phyloP scores from a whole-genome alignment of 2,888 invertebrate genomes.

The Apodemia zela region DNA sequence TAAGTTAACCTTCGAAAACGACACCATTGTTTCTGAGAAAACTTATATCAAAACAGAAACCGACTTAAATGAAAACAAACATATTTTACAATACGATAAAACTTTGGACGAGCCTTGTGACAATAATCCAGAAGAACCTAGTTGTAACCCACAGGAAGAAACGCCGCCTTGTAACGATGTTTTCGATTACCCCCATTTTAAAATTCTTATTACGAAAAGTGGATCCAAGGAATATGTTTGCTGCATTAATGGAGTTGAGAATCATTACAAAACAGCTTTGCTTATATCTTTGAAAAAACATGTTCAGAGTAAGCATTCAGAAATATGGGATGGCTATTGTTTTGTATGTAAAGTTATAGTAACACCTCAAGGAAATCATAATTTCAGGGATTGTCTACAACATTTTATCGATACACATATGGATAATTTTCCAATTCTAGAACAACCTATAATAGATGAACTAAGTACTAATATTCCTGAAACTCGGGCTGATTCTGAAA shows the following conservation, averaged over 20 bases:
- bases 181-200: constrained; percentile 55
- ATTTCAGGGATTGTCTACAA: constrained; percentile 60
- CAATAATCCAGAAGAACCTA: background rate
- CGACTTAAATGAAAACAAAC: constrained; percentile 15
- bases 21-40: constrained; percentile 37
- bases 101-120: background rate
- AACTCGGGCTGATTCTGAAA: background rate
- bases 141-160: background rate
- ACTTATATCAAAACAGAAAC: constrained; percentile 23
- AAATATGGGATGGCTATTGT: constrained; percentile 80
- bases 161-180: constrained; percentile 32
- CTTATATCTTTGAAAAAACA: constrained; percentile 71
- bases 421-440: constrained; percentile 58
- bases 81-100: background rate
- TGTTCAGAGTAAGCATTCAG: constrained; percentile 58
- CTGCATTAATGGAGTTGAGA: constrained; percentile 56
- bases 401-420: constrained; percentile 68
- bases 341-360: constrained; percentile 69
- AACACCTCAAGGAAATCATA: constrained; percentile 54
- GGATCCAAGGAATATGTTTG: constrained; percentile 64
- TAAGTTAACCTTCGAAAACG: constrained; percentile 60
- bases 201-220: constrained; percentile 44
- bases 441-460: constrained; percentile 33
- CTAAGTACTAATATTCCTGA: background rate
- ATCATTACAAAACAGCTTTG: constrained; percentile 61